phyloP scores from a whole-genome alignment of 2,113 vertebrate species.

The Eretmochelys imbricata region DNA sequence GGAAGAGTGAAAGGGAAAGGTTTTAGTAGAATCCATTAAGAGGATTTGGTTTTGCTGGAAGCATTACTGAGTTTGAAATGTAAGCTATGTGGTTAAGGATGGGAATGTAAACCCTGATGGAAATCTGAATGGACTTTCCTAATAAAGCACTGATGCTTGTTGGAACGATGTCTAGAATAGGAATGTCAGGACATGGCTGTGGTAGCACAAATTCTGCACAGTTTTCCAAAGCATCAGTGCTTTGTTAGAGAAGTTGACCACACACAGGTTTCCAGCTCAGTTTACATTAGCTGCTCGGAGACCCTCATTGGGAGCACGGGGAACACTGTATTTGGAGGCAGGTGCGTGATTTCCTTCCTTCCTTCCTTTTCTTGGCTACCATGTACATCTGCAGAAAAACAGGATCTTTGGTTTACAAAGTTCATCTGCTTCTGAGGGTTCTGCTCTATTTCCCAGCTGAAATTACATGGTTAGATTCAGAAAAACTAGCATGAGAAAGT shows the following conservation, averaged over 20 bases:
- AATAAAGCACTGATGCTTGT: neutral
- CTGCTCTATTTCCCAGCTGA: neutral
- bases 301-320: neutral
- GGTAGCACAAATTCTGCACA: neutral
- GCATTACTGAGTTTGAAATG: neutral
- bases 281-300: neutral
- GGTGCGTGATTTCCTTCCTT: rapidly evolving
- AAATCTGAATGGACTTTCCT: neutral
- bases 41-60: neutral
- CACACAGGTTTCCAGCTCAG: neutral
- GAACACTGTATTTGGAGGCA: neutral
- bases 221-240: neutral
- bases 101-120: neutral
- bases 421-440: neutral
- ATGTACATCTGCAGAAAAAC: rapidly evolving
- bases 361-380: neutral
- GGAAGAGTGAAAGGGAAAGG: neutral
- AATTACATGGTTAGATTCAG: neutral
- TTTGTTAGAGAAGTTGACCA: neutral
- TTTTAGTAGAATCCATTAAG: neutral
- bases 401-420: rapidly evolving
- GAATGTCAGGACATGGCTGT: neutral
- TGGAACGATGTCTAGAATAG: neutral
- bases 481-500: neutral
- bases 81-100: neutral